phyloP scores from a whole-genome alignment of 1,140 invertebrate species.

The Drosophila parvula region DNA sequence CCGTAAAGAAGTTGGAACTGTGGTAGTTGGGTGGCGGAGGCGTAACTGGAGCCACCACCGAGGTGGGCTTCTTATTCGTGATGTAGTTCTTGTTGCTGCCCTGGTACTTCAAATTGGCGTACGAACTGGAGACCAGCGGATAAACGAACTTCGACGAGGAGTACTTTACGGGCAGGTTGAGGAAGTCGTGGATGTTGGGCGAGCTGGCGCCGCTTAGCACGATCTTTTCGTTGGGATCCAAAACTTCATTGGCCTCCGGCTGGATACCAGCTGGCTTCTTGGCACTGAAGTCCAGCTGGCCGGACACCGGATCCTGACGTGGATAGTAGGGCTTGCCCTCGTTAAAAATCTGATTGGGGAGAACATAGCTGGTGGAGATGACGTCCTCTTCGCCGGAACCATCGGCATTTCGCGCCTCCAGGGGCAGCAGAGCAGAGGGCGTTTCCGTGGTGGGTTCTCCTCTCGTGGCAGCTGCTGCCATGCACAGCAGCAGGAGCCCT shows the following conservation, averaged over 20 bases:
- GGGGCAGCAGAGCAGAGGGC: slow-evolving; percentile 61
- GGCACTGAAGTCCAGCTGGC: slow-evolving; percentile 87
- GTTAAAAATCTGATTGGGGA: slow-evolving; percentile 86
- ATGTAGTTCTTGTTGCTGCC: slow-evolving; percentile 87
- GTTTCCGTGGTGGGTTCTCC: slow-evolving; percentile 34
- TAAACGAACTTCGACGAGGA: slow-evolving; percentile 88
- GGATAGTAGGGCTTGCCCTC: slow-evolving; percentile 89
- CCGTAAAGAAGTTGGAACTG: slow-evolving; percentile 67
- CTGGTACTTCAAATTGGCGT: slow-evolving; percentile 90
- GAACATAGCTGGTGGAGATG: slow-evolving; percentile 74
- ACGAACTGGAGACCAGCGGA: slow-evolving; percentile 89
- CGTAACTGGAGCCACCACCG: slow-evolving; percentile 74
- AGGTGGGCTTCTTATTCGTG: slow-evolving; percentile 86
- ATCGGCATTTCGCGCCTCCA: slow-evolving; percentile 70
- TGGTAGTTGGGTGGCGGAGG: slow-evolving; percentile 77
- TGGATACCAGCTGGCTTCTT: slow-evolving; percentile 85
- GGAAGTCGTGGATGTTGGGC: slow-evolving; percentile 88
- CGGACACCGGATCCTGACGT: slow-evolving; percentile 88
- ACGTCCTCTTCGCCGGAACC: slow-evolving; percentile 70
- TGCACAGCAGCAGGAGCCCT: slow-evolving; percentile 31
- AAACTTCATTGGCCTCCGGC: slow-evolving; percentile 74
- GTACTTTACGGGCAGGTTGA: slow-evolving; percentile 89
- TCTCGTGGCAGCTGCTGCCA: neutral
- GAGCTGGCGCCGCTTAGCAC: slow-evolving; percentile 82
- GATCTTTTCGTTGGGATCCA: slow-evolving; percentile 78